These are phyloP conservation scores for Marronus borbonicus DNA, from an alignment of 2,888 invertebrate genomes.

Conservation along the genomic window DNA sequence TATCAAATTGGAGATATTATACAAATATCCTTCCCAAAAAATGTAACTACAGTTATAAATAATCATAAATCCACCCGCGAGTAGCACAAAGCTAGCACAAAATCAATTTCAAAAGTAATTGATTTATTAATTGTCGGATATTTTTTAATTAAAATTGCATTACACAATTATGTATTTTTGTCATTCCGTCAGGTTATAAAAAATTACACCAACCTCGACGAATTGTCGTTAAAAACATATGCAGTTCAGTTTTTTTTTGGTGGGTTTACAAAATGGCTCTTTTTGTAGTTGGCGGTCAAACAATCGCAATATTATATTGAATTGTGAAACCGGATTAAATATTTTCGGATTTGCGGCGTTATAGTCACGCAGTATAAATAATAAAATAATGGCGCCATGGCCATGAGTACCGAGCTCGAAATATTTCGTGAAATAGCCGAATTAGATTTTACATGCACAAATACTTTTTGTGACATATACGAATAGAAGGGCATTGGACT, in stretches of 20 bases:
- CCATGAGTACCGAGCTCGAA: not conserved
- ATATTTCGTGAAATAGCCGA: not conserved
- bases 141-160: slow-evolving; percentile 48
- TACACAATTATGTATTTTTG: slow-evolving; percentile 1
- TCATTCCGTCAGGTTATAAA: not conserved
- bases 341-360: not conserved
- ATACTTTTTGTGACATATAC: not conserved
- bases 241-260: not conserved
- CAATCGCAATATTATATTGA: not conserved
- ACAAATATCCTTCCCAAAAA: too few species aligned
- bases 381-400: not conserved
- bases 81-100: not conserved
- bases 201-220: not conserved
- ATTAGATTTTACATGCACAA: not conserved
- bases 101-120: slow-evolving; percentile 11
- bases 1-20: too few species aligned
- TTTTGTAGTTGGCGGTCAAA: not conserved
- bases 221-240: slow-evolving; percentile 2
- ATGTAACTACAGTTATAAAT: too few species aligned
- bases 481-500: too few species aligned
- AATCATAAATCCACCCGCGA: not conserved
- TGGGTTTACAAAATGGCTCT: not conserved
- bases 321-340: not conserved
- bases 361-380: not conserved
- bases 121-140: slow-evolving; percentile 48